Percentiles rank a stretch among this genome's conserved stretches.
These are phyloP conservation scores for Sisor rabdophorus DNA, from an alignment of 2,113 vertebrate genomes.

Conservation along the genomic window DNA sequence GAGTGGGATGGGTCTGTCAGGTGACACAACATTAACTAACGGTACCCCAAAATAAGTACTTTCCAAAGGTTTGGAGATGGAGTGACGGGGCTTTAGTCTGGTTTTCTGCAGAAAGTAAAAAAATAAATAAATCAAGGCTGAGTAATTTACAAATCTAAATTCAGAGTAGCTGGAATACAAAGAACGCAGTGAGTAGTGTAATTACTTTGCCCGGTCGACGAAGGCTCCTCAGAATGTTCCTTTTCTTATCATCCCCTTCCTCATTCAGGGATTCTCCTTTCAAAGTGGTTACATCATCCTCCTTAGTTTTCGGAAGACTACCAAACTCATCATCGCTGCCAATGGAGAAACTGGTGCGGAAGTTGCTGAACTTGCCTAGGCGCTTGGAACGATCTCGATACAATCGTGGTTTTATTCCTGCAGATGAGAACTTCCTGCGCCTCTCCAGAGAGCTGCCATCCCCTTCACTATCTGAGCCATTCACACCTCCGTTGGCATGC, in stretches of 20 bases:
- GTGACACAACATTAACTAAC: conserved; percentile 78
- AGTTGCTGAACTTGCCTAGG: conserved; percentile 87
- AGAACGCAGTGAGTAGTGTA: conserved; percentile 22
- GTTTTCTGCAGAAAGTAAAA: conserved; percentile 74
- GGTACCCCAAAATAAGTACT: conserved; percentile 90
- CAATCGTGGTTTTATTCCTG: conserved; percentile 77
- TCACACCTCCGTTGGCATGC: conserved; percentile 82
- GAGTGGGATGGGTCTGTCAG: conserved; percentile 85
- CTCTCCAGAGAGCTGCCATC: conserved; percentile 89
- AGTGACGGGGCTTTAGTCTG: conserved; percentile 84
- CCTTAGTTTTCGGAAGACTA: conserved; percentile 78
- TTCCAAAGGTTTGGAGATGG: conserved; percentile 86
- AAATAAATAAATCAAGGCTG: conserved; percentile 30
- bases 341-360: conserved; percentile 82
- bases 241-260: conserved; percentile 77
- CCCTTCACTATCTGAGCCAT: conserved; percentile 91
- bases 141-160: background rate
- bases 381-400: conserved; percentile 86
- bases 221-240: conserved; percentile 90
- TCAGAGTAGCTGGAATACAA: background rate
- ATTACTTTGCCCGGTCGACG: conserved; percentile 89
- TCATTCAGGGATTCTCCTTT: conserved; percentile 80
- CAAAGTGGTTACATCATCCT: conserved; percentile 77
- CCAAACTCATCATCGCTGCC: conserved; percentile 92
- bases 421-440: conserved; percentile 74